Evolutionary conservation across 2,113 vertebrate species (phyloP).

Genomic region (Amblyopsis rosae): DNA sequence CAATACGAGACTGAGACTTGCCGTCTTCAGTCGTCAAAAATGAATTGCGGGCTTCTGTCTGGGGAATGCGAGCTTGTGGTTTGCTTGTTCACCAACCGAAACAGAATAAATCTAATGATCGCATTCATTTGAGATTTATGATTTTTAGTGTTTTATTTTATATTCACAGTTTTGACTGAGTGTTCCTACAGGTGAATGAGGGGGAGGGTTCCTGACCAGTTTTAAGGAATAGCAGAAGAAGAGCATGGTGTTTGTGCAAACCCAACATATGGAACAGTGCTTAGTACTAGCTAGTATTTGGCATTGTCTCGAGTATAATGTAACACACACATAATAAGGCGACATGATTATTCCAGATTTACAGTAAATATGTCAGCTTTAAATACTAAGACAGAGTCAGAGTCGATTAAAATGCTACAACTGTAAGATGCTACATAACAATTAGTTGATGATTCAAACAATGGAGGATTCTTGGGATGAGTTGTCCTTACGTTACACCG

Average conservation of each 20-base stretch:
- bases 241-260: slow-evolving; percentile 52
- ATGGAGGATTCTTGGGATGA: slow-evolving; percentile 41
- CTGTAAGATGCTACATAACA: slow-evolving; percentile 80
- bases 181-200: slow-evolving; percentile 55
- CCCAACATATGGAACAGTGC: slow-evolving; percentile 67
- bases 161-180: slow-evolving; percentile 65
- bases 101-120: no score
- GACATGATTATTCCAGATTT: slow-evolving; percentile 64
- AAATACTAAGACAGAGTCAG: slow-evolving; percentile 58
- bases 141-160: slow-evolving; percentile 27
- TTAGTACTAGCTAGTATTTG: slow-evolving; percentile 64
- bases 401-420: slow-evolving; percentile 76
- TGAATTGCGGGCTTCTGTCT: slow-evolving; percentile 40
- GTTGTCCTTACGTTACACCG: slow-evolving; percentile 36
- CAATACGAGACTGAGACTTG: slow-evolving; percentile 40
- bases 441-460: slow-evolving; percentile 55
- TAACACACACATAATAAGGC: slow-evolving; percentile 67
- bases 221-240: slow-evolving; percentile 55
- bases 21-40: slow-evolving; percentile 40
- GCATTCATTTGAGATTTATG: slow-evolving; percentile 4
- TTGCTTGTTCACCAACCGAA: no score
- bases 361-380: slow-evolving; percentile 55
- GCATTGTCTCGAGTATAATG: slow-evolving; percentile 67
- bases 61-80: no score
- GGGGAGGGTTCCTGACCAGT: slow-evolving; percentile 58